Percentiles rank a stretch among this genome's conserved stretches.
Evolutionary conservation across 30 jellyfish, hydroid and myxozoan genomes (phyloP).

Genomic region (Cassiopea xamachana): DNA sequence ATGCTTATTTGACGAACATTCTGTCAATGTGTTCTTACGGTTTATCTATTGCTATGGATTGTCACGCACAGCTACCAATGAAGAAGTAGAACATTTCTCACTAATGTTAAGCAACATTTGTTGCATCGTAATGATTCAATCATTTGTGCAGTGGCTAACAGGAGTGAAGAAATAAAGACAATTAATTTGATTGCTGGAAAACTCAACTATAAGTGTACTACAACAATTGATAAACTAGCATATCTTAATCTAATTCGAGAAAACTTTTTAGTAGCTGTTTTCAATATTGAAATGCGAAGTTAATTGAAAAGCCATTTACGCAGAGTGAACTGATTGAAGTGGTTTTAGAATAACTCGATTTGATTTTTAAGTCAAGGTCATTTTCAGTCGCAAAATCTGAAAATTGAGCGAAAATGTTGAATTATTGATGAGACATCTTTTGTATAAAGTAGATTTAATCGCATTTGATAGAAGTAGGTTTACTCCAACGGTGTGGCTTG

Average conservation of each 20-base stretch:
- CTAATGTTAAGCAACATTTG: not conserved
- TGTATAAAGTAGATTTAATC: conserved; percentile 5
- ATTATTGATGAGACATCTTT: conserved; percentile 20
- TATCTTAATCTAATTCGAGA: not conserved
- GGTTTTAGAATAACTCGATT: conserved; percentile 37
- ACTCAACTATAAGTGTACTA: not conserved
- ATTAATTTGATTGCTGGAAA: not conserved
- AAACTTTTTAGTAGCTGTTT: conserved; percentile 15
- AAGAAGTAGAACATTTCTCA: not conserved
- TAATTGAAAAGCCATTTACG: conserved; percentile 19
- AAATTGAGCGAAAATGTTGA: conserved; percentile 18
- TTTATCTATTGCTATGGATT: no score
- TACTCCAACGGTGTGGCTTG: conserved; percentile 17
- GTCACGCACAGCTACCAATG: no score
- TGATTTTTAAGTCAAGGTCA: conserved; percentile 56
- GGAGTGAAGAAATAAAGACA: not conserved
- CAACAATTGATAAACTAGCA: conserved; percentile 8
- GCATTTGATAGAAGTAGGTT: conserved; percentile 31
- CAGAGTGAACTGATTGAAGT: conserved; percentile 13
- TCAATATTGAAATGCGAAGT: conserved; percentile 6
- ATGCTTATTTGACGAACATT: no score
- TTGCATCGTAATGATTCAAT: not conserved
- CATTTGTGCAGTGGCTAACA: not conserved
- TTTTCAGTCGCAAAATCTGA: conserved; percentile 54
- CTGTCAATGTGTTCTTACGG: no score